Conservation (phyloP, 2,888 invertebrate genomes). For the Bugulina stolonifera region DNA sequence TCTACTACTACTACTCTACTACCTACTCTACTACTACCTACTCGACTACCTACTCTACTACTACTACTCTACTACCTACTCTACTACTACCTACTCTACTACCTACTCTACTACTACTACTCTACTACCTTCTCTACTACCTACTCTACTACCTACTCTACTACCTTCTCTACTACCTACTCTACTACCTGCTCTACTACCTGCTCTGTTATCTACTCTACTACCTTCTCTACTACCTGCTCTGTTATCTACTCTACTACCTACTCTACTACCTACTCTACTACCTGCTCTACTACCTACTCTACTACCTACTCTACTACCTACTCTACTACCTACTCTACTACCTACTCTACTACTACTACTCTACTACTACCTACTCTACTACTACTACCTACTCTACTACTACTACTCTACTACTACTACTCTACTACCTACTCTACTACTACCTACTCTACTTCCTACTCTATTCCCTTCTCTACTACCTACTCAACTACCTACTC, state of each 20-base stretch:
- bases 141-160: too few relatives aligned
- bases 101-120: constrained; percentile 3
- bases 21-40: background rate
- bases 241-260: background rate
- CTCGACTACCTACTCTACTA: background rate
- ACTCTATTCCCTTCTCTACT: background rate
- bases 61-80: constrained; percentile 6
- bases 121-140: constrained; percentile 14
- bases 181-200: constrained; percentile 9
- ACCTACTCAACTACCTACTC: background rate
- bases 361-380: background rate
- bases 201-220: constrained; percentile 13
- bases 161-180: too few relatives aligned
- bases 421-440: too few relatives aligned
- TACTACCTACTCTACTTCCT: background rate
- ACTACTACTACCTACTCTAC: too few relatives aligned
- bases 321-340: too few relatives aligned
- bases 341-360: too few relatives aligned
- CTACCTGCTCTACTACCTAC: too few relatives aligned
- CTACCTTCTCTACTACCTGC: background rate
- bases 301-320: too few relatives aligned
- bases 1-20: background rate
- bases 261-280: too few relatives aligned
- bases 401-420: too few relatives aligned
- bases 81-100: constrained; percentile 6